Evolutionary conservation across 2,797 vertebrate genomes (phyloP), one percentile per base, ranked within the genome.

Genomic region (Lepus townsendii): DNA sequence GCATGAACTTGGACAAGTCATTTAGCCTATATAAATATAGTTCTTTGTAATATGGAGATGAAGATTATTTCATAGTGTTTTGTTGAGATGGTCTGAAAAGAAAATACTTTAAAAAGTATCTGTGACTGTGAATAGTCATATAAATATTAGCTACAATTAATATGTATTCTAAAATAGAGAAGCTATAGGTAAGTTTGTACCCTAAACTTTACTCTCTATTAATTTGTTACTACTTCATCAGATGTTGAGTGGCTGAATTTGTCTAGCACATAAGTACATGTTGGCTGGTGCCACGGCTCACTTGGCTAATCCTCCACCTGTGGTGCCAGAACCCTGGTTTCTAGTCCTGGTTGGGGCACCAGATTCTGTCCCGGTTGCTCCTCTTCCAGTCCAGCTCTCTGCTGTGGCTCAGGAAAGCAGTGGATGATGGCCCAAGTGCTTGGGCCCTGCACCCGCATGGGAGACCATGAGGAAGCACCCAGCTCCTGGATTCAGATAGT

Each of bases 61-160:
- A 88, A 60, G 26, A 27, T 63, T 86, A 82, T 8, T 60, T 82
- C 42, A 62, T 7, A 17, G 7, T 32, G 47, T 52, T 89, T 83
- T 24, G 35, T 57, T 80, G 42, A 86, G 68, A 54, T 66, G 17
- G 10, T 50, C 35, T 26, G 30, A 65, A 90, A 75, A 76, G 5
- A 71, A 89, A 92, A 90, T 47, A 27, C 14, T 35, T 93, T 84
- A 47, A 13, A 83, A 77, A 62, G 38, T 73, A 12, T 66, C 22
- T 66, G 19, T 76, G 9, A 68, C 22, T 62, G 24, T n/a, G 11
- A 71, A 71, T 1, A 62, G 10, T 24, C 10, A 32, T 16, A 22
- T 47, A 73, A 75, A 65, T 62, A 83, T 32, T 30, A 32, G 4
- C 65, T 66, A 14, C 7, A 54, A 66, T 13, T 38, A 19, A 79